Evolutionary conservation across 2,888 invertebrate genomes (phyloP), one percentile per base, ranked within the genome.

Genomic region (Pseudococcus viburni): DNA sequence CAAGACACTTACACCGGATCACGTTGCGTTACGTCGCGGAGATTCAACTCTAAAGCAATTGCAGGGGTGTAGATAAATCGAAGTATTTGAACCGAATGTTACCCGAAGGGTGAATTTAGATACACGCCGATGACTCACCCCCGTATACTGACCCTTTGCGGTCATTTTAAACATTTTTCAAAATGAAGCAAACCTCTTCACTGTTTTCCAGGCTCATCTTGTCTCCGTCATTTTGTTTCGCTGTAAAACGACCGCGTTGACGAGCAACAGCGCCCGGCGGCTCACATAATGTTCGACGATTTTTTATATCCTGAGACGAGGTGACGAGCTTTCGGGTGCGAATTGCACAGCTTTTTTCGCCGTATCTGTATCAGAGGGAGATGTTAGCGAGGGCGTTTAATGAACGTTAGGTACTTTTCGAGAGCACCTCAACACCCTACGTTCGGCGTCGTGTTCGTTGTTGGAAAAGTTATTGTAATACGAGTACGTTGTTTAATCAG

Each of bases 121-220:
- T 85, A 86, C 51, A 59, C 59, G 26, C 22, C 26, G 80, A 88
- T 88, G 88, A 88, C 55, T 88, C 88, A 88, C 39, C 48, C 48
- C 83, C 11, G 33, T 73, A 73, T 59, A 51, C 51, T 88, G 88
- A 88, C 88, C 88, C 88, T 87, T 88, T 80, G 88, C 83, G 88
- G 88, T 88, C 88, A 88, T 83, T 83, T 88, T 55, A 83, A 80
- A 88, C 88, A 88, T 88, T 88, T 88, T 77, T 88, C 88, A 80
- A 88, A 51, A 88, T 48, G 33, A 88, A 55, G 88, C 19, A 88
- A 88, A 80, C 88, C 83, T 83, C 59, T 88, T 88, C 83, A 15
- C 17, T 80, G 88, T 88, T 88, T 83, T 88, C 39, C 39, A 19
- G 33, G 42, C 55, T n/a, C 39, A 64, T 64, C 39, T 85, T 42